A percentile compares a stretch with the other conserved stretches of the same genome.
phyloP scores from a whole-genome alignment of 2,888 invertebrate species.

The Apodemia zela region DNA sequence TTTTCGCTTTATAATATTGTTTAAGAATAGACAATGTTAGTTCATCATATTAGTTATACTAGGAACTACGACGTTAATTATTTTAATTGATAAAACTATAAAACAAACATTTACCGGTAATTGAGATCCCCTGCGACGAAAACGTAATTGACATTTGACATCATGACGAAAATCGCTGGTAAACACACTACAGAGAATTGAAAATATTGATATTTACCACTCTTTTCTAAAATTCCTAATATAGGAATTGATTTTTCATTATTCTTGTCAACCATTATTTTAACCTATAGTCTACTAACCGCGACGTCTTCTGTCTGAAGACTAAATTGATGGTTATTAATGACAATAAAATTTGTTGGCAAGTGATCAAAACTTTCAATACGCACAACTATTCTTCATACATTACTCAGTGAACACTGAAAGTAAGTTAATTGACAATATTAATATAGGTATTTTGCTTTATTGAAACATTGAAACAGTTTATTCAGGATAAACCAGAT shows the following conservation, averaged over 20 bases:
- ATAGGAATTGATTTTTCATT: slow-evolving; percentile 2
- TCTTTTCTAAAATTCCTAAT: slow-evolving; percentile 43
- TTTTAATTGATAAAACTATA: slow-evolving; percentile 24
- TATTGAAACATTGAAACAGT: neutral
- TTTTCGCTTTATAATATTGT: too few species aligned
- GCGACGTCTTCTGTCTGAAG: neutral
- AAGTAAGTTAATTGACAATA: neutral
- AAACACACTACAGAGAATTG: slow-evolving; percentile 51
- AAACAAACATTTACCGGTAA: slow-evolving; percentile 46
- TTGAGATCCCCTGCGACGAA: slow-evolving; percentile 57
- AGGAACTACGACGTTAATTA: too few species aligned
- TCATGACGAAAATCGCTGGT: slow-evolving; percentile 48
- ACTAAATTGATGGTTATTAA: slow-evolving; percentile 3
- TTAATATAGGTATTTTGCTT: neutral
- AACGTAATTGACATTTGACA: slow-evolving; percentile 61
- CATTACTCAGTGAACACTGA: neutral
- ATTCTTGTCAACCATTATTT: neutral
- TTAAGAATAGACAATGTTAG: too few species aligned
- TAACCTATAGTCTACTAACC: neutral
- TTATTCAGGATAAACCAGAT: neutral
- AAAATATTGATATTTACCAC: slow-evolving; percentile 63
- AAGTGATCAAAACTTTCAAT: slow-evolving; percentile 2
- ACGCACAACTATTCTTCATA: neutral
- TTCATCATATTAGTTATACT: too few species aligned
- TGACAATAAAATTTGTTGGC: slow-evolving; percentile 1